Evolutionary conservation across 2,113 vertebrate species (phyloP).

Genomic region (Equus przewalskii): DNA sequence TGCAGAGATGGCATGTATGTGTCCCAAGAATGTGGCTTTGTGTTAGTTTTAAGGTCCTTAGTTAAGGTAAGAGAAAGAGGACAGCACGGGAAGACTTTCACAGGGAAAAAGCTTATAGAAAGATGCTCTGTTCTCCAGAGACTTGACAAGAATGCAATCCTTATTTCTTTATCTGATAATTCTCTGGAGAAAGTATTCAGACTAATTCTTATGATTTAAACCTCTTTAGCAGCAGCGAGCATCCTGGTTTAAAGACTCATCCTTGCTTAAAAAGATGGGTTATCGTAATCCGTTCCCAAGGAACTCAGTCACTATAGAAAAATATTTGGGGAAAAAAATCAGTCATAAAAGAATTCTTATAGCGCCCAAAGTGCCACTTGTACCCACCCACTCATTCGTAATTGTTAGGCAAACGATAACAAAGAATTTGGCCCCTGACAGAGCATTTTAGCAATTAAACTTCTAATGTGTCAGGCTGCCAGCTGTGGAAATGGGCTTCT

Average conservation of each 20-base stretch:
- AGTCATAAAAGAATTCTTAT: conserved; percentile 56
- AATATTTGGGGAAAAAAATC: not conserved
- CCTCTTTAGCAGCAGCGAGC: not conserved
- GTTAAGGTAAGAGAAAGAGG: not conserved
- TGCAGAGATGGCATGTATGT: too few species aligned
- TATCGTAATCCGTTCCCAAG: not conserved
- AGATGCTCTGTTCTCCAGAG: not conserved
- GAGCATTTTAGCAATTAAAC: conserved; percentile 75
- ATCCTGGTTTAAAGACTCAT: conserved; percentile 21
- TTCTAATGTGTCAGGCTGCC: conserved; percentile 64
- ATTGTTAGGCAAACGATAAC: conserved; percentile 70
- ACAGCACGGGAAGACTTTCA: not conserved
- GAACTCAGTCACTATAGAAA: not conserved
- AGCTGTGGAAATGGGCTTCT: conserved; percentile 66
- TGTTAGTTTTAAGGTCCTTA: not conserved
- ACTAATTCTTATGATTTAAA: conserved; percentile 44
- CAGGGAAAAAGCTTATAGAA: not conserved
- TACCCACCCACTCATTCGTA: conserved; percentile 1
- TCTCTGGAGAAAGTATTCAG: conserved; percentile 23
- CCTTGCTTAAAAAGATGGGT: not conserved
- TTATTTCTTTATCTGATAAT: not conserved
- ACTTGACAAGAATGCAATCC: not conserved
- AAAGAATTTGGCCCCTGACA: conserved; percentile 62
- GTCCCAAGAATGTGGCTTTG: not conserved
- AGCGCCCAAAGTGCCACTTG: conserved; percentile 46